These are phyloP conservation scores for Psammodynastes pulverulentus DNA, from an alignment of 2,113 vertebrate genomes.

Conservation along the genomic window DNA sequence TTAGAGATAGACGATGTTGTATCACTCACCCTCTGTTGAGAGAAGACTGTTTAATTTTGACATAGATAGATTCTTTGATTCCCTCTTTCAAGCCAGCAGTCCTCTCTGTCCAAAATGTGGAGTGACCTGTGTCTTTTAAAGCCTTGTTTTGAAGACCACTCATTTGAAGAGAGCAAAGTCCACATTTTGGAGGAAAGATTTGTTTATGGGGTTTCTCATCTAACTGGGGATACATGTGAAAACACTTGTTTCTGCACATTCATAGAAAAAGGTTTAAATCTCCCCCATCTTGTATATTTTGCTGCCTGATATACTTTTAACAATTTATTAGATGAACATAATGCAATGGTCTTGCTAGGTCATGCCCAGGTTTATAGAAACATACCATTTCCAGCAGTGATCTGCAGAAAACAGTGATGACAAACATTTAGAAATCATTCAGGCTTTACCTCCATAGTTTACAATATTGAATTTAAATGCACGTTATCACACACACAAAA, in stretches of 20 bases:
- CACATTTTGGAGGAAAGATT: neutral
- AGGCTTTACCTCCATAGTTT: neutral
- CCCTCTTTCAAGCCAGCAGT: too few species aligned
- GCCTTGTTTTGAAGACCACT: too few species aligned
- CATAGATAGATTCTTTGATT: too few species aligned
- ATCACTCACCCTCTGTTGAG: too few species aligned
- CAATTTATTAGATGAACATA: neutral
- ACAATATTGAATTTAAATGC: neutral
- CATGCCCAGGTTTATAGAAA: neutral
- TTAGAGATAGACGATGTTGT: too few species aligned
- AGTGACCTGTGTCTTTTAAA: too few species aligned
- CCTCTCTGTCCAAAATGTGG: too few species aligned
- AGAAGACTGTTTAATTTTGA: too few species aligned
- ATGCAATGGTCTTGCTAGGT: neutral
- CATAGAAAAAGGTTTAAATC: neutral
- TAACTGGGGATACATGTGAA: neutral
- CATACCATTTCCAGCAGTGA: neutral
- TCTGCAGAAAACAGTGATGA: neutral
- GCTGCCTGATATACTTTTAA: neutral
- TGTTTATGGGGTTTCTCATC: neutral
- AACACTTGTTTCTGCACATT: neutral
- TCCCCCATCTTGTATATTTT: neutral
- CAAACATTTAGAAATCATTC: neutral
- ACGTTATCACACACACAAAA: neutral
- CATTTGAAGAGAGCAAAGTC: too few species aligned